Conservation (phyloP, 1,140 invertebrate species). For the Trichogramma pretiosum region DNA sequence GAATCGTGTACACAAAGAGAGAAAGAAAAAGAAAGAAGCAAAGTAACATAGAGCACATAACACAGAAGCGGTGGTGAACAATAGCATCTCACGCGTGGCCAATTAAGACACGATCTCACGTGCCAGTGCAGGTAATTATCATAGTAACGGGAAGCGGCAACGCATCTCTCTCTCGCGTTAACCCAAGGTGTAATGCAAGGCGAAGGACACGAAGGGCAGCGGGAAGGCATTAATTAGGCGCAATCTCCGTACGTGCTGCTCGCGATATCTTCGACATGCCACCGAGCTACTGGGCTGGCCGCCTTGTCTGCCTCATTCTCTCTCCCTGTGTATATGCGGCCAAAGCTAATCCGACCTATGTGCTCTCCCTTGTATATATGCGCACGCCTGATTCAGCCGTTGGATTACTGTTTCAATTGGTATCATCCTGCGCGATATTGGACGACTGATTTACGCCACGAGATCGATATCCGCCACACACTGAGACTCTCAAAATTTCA, state of each 20-base stretch:
- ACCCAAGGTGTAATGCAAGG: not conserved
- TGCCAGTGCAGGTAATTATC: not conserved
- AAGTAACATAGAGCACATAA: too few species aligned
- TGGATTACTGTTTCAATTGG: conserved; percentile 19
- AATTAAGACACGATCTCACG: not conserved
- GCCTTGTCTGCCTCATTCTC: conserved; percentile 10
- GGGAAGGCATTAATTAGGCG: conserved; percentile 17
- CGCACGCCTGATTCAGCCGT: conserved; percentile 5
- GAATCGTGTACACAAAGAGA: too few species aligned
- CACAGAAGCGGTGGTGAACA: too few species aligned
- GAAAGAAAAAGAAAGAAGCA: too few species aligned
- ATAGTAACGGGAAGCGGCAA: not conserved
- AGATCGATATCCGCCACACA: not conserved
- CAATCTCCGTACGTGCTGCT: conserved; percentile 16
- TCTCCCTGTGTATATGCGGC: not conserved
- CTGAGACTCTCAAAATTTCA: not conserved
- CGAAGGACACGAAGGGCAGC: not conserved
- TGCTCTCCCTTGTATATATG: not conserved
- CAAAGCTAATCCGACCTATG: not conserved
- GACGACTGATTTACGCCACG: not conserved
- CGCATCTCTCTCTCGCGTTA: not conserved
- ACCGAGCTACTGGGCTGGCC: too few species aligned
- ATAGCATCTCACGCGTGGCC: too few species aligned
- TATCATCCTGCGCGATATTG: conserved; percentile 1
- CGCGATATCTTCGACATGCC: conserved; percentile 18